Evolutionary conservation across 2,888 invertebrate genomes (phyloP).

Genomic region (Coremacera marginata): DNA sequence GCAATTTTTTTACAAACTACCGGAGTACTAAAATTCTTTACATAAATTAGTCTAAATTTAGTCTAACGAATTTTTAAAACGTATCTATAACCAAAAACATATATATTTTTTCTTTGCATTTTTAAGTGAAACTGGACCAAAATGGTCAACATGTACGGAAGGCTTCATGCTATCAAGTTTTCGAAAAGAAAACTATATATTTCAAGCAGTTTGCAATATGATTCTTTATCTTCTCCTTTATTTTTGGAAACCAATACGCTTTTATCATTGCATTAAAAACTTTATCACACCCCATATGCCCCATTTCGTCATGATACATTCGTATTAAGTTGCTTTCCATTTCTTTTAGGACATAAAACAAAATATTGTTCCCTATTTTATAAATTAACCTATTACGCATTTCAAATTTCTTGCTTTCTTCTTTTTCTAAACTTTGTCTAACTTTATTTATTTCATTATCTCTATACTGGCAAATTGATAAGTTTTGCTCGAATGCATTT

Average conservation of each 20-base stretch:
- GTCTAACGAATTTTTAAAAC: too few relatives aligned
- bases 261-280: too few relatives aligned
- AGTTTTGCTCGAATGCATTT: too few relatives aligned
- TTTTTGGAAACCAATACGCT: too few relatives aligned
- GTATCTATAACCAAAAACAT: too few relatives aligned
- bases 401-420: neutral
- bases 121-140: too few relatives aligned
- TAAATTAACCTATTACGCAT: neutral
- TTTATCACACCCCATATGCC: neutral
- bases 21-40: neutral
- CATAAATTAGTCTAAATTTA: slow-evolving; percentile 15
- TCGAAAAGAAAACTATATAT: neutral
- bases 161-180: neutral
- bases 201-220: too few relatives aligned
- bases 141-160: too few relatives aligned
- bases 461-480: neutral
- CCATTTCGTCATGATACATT: neutral
- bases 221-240: too few relatives aligned
- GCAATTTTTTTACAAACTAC: neutral
- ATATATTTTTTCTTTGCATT: too few relatives aligned
- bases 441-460: too few relatives aligned
- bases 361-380: neutral
- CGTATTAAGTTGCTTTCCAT: neutral
- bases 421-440: slow-evolving; percentile 24
- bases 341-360: too few relatives aligned